phyloP scores from a whole-genome alignment of 2,888 invertebrate genomes.

The Coelogynopora nodosa region DNA sequence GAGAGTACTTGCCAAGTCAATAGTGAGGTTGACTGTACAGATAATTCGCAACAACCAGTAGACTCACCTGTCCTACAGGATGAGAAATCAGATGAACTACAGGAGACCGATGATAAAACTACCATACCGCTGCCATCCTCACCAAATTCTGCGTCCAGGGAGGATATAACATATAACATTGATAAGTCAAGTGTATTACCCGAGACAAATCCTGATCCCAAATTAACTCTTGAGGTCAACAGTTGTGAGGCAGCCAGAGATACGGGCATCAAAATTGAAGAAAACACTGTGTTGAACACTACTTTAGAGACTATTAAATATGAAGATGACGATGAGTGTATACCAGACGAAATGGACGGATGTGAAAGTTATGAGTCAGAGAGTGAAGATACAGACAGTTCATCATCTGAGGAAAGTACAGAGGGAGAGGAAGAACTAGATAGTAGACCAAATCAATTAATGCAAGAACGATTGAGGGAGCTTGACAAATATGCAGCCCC shows the following conservation, averaged over 20 bases:
- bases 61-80: not conserved
- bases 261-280: not conserved
- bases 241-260: not conserved
- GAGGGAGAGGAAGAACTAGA: not conserved
- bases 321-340: not conserved
- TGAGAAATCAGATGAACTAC: not conserved
- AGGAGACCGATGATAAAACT: not conserved
- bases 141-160: not conserved
- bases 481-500: conserved; percentile 21
- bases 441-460: not conserved
- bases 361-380: not conserved
- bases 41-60: not conserved
- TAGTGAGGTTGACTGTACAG: not conserved
- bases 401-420: not conserved
- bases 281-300: not conserved
- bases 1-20: not conserved
- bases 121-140: not conserved
- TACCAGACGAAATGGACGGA: not conserved
- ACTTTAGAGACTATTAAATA: not conserved
- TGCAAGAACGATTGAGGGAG: conserved; percentile 38
- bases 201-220: not conserved
- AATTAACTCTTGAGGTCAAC: not conserved
- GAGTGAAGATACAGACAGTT: not conserved
- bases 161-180: not conserved
- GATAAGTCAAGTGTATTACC: not conserved